phyloP scores from a whole-genome alignment of 2,888 invertebrate species.

The Matsumyia berberina region DNA sequence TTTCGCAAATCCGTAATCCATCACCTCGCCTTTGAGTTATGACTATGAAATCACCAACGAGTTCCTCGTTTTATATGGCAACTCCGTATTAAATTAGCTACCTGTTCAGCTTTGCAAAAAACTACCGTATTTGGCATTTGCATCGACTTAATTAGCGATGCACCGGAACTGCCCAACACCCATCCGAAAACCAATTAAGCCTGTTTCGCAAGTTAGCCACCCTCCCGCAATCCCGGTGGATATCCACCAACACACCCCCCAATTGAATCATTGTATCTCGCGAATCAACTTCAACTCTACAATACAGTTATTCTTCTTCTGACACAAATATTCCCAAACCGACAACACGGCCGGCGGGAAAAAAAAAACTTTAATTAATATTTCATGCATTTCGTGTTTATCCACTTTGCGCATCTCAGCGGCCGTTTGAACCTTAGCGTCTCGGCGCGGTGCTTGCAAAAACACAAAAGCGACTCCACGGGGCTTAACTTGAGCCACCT shows the following conservation, averaged over 20 bases:
- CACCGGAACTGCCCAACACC: constrained; percentile 11
- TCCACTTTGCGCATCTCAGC: constrained; percentile 57
- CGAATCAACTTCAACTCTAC: constrained; percentile 5
- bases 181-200: neutral
- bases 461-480: constrained; percentile 5
- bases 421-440: constrained; percentile 62
- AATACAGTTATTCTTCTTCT: constrained; percentile 40
- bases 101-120: neutral
- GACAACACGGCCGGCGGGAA: too few relatives aligned
- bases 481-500: constrained; percentile 34
- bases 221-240: neutral
- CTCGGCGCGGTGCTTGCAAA: constrained; percentile 29
- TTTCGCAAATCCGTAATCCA: too few relatives aligned
- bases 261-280: constrained; percentile 3
- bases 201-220: constrained; percentile 6
- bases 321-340: constrained; percentile 31
- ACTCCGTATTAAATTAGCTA: neutral
- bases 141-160: neutral
- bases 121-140: neutral
- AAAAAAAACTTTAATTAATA: constrained; percentile 47
- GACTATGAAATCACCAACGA: too few relatives aligned
- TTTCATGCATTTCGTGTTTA: constrained; percentile 64
- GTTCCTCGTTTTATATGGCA: too few relatives aligned
- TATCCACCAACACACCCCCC: neutral
- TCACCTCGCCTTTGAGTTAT: too few relatives aligned